Conservation (phyloP, 2,797 vertebrate genomes). For the Petrocephalus schoutedeni region DNA sequence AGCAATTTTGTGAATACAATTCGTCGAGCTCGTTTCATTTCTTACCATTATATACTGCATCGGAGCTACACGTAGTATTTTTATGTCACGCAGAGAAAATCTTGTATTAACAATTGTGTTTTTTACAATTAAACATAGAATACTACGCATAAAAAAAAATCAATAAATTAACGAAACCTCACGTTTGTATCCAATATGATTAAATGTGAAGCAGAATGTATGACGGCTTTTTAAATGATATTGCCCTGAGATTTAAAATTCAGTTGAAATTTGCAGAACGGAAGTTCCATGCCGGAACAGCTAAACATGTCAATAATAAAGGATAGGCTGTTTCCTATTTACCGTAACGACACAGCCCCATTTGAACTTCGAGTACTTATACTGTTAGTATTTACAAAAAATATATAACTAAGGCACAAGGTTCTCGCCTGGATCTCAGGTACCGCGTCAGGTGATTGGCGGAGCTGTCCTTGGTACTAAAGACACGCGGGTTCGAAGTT, state of each 20-base stretch:
- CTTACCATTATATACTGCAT: background rate
- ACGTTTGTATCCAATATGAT: background rate
- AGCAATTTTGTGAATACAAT: background rate
- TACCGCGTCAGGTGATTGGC: background rate
- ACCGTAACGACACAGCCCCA: background rate
- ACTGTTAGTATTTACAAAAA: background rate
- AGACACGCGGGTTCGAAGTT: background rate
- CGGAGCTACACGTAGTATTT: background rate
- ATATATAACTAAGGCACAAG: background rate
- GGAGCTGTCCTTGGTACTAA: slow-evolving; percentile 8
- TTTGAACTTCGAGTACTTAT: background rate
- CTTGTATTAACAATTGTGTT: background rate
- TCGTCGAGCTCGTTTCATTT: background rate
- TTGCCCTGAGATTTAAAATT: background rate
- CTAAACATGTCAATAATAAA: background rate
- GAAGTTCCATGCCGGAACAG: background rate
- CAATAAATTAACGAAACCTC: background rate
- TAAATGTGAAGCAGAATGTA: background rate
- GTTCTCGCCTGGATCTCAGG: background rate
- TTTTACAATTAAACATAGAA: background rate
- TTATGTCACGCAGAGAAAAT: background rate
- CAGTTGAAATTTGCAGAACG: background rate
- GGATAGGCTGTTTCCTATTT: background rate
- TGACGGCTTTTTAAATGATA: background rate
- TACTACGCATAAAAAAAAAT: background rate